phyloP scores from a whole-genome alignment of 2,888 invertebrate species.

The Ectemnius cavifrons region DNA sequence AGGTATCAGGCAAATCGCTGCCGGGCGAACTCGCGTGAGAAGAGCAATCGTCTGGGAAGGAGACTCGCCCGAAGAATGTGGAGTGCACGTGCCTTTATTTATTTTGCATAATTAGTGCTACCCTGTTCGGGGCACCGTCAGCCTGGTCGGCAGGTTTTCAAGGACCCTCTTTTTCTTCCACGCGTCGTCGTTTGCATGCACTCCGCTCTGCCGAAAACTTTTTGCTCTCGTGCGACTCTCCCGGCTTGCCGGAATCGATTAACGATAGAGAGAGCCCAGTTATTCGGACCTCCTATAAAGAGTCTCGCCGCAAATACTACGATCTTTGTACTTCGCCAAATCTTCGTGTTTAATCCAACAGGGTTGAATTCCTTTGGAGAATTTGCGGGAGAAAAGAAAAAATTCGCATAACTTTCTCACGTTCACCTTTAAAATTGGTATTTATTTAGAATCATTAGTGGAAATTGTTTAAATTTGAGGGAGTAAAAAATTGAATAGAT shows the following conservation, averaged over 20 bases:
- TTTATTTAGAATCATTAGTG: no score
- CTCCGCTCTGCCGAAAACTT: neutral
- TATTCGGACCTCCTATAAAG: neutral
- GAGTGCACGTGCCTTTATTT: constrained; percentile 71
- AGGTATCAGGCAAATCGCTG: constrained; percentile 55
- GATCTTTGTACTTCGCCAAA: neutral
- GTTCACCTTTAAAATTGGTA: no score
- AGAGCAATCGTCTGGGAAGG: constrained; percentile 24
- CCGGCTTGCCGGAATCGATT: constrained; percentile 19
- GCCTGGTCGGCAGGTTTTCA: constrained; percentile 49
- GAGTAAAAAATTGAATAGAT: no score
- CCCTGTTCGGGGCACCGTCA: constrained; percentile 48
- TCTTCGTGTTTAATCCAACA: neutral
- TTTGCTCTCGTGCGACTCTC: constrained; percentile 12
- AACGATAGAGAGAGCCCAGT: constrained; percentile 7
- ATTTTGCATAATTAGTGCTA: constrained; percentile 71
- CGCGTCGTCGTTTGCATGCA: constrained; percentile 20
- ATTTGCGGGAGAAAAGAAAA: no score
- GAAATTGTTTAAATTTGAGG: no score
- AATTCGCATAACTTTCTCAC: no score
- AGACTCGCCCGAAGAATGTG: constrained; percentile 64
- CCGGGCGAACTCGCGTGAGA: constrained; percentile 51
- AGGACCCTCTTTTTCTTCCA: constrained; percentile 21
- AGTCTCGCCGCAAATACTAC: constrained; percentile 4
- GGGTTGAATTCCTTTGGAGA: neutral